These are phyloP conservation scores for Pogonophryne albipinna DNA, from an alignment of 2,797 vertebrate species.

Conservation along the genomic window DNA sequence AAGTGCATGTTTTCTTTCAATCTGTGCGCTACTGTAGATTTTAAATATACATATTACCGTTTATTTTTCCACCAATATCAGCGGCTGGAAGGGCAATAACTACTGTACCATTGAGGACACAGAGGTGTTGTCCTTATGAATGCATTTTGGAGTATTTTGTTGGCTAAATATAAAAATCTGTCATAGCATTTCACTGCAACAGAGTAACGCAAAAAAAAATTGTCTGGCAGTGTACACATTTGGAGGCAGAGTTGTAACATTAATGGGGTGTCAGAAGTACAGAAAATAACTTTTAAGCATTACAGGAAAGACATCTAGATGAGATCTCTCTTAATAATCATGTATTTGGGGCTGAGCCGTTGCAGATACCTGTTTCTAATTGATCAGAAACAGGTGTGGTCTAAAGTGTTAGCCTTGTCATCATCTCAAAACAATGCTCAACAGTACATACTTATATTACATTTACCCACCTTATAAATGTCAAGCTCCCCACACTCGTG, in stretches of 20 bases:
- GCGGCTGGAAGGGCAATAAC: neutral
- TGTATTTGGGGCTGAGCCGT: neutral
- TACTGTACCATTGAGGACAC: neutral
- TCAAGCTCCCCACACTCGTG: slow-evolving; percentile 96
- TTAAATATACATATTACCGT: neutral
- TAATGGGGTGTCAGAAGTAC: neutral
- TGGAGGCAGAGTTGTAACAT: neutral
- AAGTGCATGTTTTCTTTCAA: neutral
- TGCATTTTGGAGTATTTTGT: neutral
- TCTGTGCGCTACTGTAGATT: neutral
- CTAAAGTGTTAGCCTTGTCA: neutral
- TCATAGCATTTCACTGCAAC: neutral
- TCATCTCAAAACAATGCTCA: neutral
- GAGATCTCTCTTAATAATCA: neutral
- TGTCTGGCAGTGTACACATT: neutral
- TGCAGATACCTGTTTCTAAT: no score
- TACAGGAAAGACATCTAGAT: neutral
- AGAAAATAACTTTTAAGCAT: neutral
- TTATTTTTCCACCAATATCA: neutral
- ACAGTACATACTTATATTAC: neutral
- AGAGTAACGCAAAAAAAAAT: neutral
- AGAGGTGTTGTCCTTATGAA: neutral
- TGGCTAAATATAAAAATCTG: neutral
- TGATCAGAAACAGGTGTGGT: neutral
- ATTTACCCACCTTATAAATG: slow-evolving; percentile 93